These are phyloP conservation scores for Megaceryle maxima DNA, from an alignment of 2,113 vertebrate species.

Conservation along the genomic window DNA sequence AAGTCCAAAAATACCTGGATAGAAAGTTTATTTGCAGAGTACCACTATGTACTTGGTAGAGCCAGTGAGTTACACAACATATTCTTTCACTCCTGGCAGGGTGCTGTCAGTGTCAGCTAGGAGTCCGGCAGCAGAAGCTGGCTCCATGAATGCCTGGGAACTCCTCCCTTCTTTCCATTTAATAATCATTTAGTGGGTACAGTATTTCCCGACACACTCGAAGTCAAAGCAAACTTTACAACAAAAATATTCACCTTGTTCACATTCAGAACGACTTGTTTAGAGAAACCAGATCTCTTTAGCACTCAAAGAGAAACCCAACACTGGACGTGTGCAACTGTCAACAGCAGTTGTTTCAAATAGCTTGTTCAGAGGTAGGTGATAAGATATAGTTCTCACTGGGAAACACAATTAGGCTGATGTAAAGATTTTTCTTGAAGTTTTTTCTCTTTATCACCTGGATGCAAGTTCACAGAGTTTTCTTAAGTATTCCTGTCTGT, in stretches of 20 bases:
- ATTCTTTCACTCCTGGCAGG: constrained; percentile 66
- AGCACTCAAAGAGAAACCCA: constrained; percentile 38
- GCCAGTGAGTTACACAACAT: constrained; percentile 67
- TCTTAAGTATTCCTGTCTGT: constrained; percentile 64
- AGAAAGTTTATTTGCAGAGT: constrained; percentile 72
- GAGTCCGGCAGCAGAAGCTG: constrained; percentile 16
- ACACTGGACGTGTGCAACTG: background rate
- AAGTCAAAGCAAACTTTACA: constrained; percentile 24
- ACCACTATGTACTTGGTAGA: constrained; percentile 74
- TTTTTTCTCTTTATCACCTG: constrained; percentile 66
- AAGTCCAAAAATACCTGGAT: constrained; percentile 72
- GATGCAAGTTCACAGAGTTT: constrained; percentile 67
- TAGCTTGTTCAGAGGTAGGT: background rate
- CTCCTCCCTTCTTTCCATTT: constrained; percentile 51
- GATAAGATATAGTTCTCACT: constrained; percentile 6
- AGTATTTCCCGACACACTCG: constrained; percentile 26
- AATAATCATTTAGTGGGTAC: constrained; percentile 30
- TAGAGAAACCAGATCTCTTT: constrained; percentile 44
- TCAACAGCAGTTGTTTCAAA: constrained; percentile 26
- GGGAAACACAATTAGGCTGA: constrained; percentile 33
- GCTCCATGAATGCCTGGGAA: constrained; percentile 38
- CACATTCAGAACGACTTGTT: constrained; percentile 19
- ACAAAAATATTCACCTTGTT: constrained; percentile 37
- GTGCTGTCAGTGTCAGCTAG: constrained; percentile 27
- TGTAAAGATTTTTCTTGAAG: constrained; percentile 32